A percentile compares a stretch with the other conserved stretches of the same genome.
phyloP scores from a whole-genome alignment of 2,888 invertebrate species.

The Beris chalybata region DNA sequence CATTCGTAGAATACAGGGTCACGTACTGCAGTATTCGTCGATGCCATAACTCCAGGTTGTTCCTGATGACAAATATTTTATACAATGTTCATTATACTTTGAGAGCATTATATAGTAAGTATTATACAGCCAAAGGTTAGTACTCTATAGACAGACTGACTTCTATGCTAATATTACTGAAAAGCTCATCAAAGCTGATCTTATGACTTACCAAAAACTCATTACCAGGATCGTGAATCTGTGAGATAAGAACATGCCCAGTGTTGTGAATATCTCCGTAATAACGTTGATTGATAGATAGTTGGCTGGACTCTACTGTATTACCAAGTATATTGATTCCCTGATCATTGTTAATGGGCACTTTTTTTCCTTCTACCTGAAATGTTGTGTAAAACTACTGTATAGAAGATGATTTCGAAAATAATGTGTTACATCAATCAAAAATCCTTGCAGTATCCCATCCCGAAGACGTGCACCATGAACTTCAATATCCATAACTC shows the following conservation, averaged over 20 bases:
- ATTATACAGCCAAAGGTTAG: background rate
- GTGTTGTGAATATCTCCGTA: slow-evolving; percentile 76
- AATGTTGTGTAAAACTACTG: background rate
- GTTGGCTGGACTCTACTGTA: slow-evolving; percentile 67
- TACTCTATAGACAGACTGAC: background rate
- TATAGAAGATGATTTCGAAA: too few relatives aligned
- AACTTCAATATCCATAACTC: slow-evolving; percentile 61
- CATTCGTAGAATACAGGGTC: slow-evolving; percentile 62
- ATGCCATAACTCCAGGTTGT: slow-evolving; percentile 59
- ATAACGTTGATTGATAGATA: slow-evolving; percentile 65
- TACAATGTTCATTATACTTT: background rate
- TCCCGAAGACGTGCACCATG: slow-evolving; percentile 65
- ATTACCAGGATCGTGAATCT: slow-evolving; percentile 73
- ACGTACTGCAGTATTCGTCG: slow-evolving; percentile 60
- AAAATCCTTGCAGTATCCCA: slow-evolving; percentile 62
- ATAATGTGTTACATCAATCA: slow-evolving; percentile 46
- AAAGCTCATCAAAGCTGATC: too few relatives aligned
- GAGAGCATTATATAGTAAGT: background rate
- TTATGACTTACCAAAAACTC: slow-evolving; percentile 64
- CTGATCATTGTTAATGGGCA: slow-evolving; percentile 32
- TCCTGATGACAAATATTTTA: slow-evolving; percentile 49
- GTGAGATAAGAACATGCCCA: slow-evolving; percentile 72
- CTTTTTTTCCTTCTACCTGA: slow-evolving; percentile 11
- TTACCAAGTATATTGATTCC: slow-evolving; percentile 74
- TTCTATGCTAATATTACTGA: too few relatives aligned